Base-by-base conservation (phyloP, 2,888 invertebrate genomes). In the Monochamus alternatus region DNA sequence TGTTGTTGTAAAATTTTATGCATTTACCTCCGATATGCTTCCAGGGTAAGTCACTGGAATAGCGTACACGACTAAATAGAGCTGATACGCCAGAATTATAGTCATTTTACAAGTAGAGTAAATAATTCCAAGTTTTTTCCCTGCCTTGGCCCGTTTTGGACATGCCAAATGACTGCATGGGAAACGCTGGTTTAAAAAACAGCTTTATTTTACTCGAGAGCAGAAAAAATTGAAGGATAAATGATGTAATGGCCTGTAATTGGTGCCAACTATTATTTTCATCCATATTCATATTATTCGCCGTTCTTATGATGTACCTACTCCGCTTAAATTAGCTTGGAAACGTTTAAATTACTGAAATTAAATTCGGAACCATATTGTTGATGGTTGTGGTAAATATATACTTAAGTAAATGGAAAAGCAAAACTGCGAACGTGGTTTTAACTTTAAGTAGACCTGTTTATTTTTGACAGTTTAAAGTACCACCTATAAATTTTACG, bases 41-140 rank as follows among this genome's bases (percentile, higher is more conserved):
- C n/a, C n/a, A 8, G 62, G 32, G 52, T 30, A 52, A 22, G 51
- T 22, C 52, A 52, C 66, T 51, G 66, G 44, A 66, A 38, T 47
- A n/a, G 1, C 31, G 51, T 12, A 14, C 55, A 55, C 14, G 55
- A 31, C 55, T 5, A 66, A 65, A 44, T 8, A 47, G 12, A 66
- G 31, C 10, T 55, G n/a, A 55, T 55, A 30, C 14, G 8, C 55
- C 12, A 52, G n/a, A 66, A 66, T 66, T 66, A 66, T n/a, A 52
- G 55, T 55, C 55, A 66, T 66, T 52, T 52, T 1, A 14, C 55
- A 66, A 32, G 31, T 32, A 66, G 55, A 66, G 38, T 32, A 55
- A 38, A 55, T 66, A 66, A 66, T 66, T 66, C 7, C 7, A 32
- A 31, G 51, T 66, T 66, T 55, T 65, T 52, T 65, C 7, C 22